phyloP scores from a whole-genome alignment of 2,113 vertebrate genomes.

The Xenus cinereus region DNA sequence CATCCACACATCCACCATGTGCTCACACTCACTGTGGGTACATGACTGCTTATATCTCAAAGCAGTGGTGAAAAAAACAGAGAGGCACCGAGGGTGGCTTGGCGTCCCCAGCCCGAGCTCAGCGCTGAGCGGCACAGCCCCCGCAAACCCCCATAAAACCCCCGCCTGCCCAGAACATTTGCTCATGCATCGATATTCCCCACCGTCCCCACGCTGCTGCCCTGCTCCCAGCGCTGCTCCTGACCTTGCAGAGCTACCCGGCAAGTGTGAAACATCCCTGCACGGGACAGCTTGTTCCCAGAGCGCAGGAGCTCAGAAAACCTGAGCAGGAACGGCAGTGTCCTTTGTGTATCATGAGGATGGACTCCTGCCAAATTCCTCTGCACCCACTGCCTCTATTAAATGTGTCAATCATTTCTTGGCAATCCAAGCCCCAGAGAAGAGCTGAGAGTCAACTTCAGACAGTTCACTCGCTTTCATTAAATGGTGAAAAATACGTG shows the following conservation, averaged over 20 bases:
- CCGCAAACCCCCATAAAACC: not conserved
- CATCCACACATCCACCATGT: not conserved
- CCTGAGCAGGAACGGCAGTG: not conserved
- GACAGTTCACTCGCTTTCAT: constrained; percentile 20
- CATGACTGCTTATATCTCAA: not conserved
- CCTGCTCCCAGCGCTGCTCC: not conserved
- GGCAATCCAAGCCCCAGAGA: constrained; percentile 31
- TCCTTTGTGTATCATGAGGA: constrained; percentile 35
- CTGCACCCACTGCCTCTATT: constrained; percentile 67
- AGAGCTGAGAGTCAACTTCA: constrained; percentile 39
- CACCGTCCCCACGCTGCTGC: not conserved
- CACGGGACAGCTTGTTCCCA: not conserved
- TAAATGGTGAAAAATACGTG: constrained; percentile 26
- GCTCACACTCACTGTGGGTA: not conserved
- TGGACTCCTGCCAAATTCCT: constrained; percentile 71
- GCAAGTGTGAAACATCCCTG: fast-evolving
- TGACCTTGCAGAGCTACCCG: not conserved
- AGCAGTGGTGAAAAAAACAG: not conserved
- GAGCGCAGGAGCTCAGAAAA: not conserved
- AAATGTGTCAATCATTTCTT: constrained; percentile 67
- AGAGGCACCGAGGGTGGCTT: not conserved
- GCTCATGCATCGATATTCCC: fast-evolving
- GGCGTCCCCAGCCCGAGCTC: not conserved
- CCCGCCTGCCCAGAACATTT: not conserved
- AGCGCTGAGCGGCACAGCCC: fast-evolving